Percentiles rank a stretch among this genome's conserved stretches.
Evolutionary conservation across 2,797 vertebrate genomes (phyloP).

Genomic region (Graptemys geographica): DNA sequence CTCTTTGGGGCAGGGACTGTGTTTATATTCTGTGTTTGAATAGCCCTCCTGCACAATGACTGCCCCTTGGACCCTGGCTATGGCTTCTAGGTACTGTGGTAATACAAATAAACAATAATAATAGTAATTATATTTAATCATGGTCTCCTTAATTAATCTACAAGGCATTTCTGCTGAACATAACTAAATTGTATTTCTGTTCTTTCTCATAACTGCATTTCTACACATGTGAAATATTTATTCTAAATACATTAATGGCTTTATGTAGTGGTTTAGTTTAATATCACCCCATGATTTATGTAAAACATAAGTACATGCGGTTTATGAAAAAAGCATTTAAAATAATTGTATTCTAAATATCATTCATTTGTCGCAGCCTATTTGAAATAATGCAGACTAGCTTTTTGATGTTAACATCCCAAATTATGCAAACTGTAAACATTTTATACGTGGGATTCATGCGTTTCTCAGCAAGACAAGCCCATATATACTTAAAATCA

Average conservation of each 20-base stretch:
- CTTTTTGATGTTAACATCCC: slow-evolving; percentile 57
- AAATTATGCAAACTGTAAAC: slow-evolving; percentile 58
- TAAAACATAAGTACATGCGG: not conserved
- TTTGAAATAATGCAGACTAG: slow-evolving; percentile 47
- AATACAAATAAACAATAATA: slow-evolving; percentile 25
- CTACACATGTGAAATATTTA: not conserved
- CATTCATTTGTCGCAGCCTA: not conserved
- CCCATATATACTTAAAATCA: slow-evolving; percentile 63
- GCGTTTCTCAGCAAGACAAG: slow-evolving; percentile 29
- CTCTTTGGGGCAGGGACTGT: not conserved
- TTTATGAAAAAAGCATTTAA: slow-evolving; percentile 29
- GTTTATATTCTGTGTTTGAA: slow-evolving; percentile 30
- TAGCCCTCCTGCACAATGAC: slow-evolving; percentile 46
- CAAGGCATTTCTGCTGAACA: slow-evolving; percentile 32
- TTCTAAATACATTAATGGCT: slow-evolving; percentile 17
- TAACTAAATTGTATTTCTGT: not conserved
- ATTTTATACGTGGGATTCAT: slow-evolving; percentile 47
- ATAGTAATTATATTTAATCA: slow-evolving; percentile 56
- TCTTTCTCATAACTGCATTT: not conserved
- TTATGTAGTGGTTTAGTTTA: slow-evolving; percentile 55
- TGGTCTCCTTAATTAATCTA: slow-evolving; percentile 19
- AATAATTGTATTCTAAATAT: slow-evolving; percentile 21
- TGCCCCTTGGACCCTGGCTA: slow-evolving; percentile 24
- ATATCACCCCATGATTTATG: slow-evolving; percentile 52
- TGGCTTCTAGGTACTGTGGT: not conserved